Conservation (phyloP, 2,113 vertebrate genomes). For the Lophotis ruficrista region DNA sequence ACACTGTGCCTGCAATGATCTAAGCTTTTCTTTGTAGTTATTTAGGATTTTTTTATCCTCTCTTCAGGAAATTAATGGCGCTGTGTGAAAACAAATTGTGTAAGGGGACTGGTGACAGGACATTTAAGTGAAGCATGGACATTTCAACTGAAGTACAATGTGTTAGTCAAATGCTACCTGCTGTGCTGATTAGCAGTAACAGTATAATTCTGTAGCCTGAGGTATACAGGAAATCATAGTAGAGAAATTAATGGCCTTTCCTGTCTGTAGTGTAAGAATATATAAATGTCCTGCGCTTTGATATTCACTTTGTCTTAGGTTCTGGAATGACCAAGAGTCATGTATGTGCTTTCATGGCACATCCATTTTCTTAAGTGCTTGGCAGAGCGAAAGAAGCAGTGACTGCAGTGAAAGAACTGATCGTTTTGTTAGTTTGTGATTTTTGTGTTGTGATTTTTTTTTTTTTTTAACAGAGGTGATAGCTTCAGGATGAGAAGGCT, state of each 20-base stretch:
- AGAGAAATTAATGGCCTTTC: not conserved
- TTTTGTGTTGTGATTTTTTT: not conserved
- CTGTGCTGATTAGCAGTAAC: slow-evolving; percentile 19
- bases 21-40: not conserved
- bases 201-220: not conserved
- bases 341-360: not conserved
- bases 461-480: not conserved
- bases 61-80: not conserved
- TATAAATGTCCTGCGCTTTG: not conserved
- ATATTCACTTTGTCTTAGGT: not conserved
- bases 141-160: not conserved
- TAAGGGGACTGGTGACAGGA: not conserved
- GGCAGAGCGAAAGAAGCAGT: not conserved
- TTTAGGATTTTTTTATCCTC: not conserved
- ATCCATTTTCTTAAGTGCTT: not conserved
- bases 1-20: not conserved
- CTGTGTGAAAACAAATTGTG: not conserved
- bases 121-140: slow-evolving; percentile 15
- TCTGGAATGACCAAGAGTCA: not conserved
- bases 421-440: not conserved
- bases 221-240: not conserved
- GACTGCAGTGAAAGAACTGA: not conserved
- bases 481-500: not conserved
- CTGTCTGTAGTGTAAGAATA: not conserved
- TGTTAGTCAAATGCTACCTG: slow-evolving; percentile 11